These are phyloP conservation scores for Castor canadensis DNA, from an alignment of 2,113 vertebrate species.

Conservation along the genomic window DNA sequence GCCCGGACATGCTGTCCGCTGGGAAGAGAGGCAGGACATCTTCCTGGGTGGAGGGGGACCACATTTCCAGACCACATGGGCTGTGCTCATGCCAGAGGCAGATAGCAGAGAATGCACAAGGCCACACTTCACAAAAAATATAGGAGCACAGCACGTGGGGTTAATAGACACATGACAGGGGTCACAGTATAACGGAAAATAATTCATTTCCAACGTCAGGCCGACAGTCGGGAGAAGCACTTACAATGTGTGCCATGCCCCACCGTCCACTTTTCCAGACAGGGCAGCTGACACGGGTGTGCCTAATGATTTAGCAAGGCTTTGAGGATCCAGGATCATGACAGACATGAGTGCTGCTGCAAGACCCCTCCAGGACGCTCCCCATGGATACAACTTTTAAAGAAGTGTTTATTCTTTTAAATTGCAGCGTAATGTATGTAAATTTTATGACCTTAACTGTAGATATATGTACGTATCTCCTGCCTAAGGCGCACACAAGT, in stretches of 20 bases:
- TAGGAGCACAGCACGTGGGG: conserved; percentile 81
- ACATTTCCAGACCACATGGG: conserved; percentile 75
- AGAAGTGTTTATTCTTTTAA: neutral
- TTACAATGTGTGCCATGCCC: conserved; percentile 62
- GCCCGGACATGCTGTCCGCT: conserved; percentile 52
- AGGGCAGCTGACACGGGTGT: neutral
- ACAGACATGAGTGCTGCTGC: fast-evolving
- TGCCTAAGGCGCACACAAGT: no score
- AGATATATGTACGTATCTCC: no score
- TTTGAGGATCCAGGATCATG: neutral
- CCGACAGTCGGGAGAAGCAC: conserved; percentile 70
- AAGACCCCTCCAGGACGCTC: no score
- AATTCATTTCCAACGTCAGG: conserved; percentile 78
- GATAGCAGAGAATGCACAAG: conserved; percentile 79
- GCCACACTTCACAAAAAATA: conserved; percentile 83
- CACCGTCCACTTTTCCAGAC: conserved; percentile 33
- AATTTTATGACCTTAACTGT: no score
- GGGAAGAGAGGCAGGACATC: conserved; percentile 56
- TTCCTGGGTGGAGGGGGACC: conserved; percentile 76
- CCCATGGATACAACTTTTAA: neutral
- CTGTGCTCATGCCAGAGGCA: conserved; percentile 75
- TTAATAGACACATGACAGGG: conserved; percentile 84
- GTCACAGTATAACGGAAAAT: conserved; percentile 81
- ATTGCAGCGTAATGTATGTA: neutral
- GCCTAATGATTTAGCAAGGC: neutral